Evolutionary conservation across 2,888 invertebrate species (phyloP).

Genomic region (Sialis lutaria): DNA sequence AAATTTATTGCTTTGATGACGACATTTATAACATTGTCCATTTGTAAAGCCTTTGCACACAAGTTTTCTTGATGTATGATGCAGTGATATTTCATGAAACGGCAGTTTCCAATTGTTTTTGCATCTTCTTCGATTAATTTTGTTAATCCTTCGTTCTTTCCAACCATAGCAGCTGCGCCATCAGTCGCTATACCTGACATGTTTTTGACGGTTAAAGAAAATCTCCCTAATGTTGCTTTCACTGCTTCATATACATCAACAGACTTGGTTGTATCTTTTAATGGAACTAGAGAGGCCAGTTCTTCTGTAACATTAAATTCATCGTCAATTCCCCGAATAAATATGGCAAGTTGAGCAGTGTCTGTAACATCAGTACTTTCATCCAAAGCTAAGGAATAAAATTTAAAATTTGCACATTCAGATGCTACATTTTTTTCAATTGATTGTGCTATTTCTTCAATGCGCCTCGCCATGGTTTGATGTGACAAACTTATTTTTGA

Average conservation of each 20-base stretch:
- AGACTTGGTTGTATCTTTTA: background rate
- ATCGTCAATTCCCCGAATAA: constrained; percentile 7
- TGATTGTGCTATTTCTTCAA: background rate
- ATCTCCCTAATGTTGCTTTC: background rate
- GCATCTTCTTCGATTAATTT: constrained; percentile 2
- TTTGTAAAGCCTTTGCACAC: constrained; percentile 1
- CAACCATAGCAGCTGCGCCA: constrained; percentile 6
- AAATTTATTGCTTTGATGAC: background rate
- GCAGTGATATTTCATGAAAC: constrained; percentile 5
- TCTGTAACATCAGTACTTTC: background rate
- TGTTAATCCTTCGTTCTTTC: background rate
- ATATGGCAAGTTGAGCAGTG: constrained; percentile 1
- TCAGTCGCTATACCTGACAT: constrained; percentile 1
- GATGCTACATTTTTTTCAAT: background rate
- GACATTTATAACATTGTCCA: background rate
- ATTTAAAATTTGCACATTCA: background rate
- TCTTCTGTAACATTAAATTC: constrained; percentile 9
- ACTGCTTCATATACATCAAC: background rate
- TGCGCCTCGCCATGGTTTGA: background rate
- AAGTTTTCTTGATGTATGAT: constrained; percentile 2
- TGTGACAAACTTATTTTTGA: background rate
- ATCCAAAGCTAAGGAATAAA: background rate
- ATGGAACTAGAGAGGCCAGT: constrained; percentile 6
- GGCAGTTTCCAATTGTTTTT: background rate
- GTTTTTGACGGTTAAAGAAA: constrained; percentile 2